phyloP scores from a whole-genome alignment of 2,113 vertebrate genomes.

The Tychaedon coryphoeus region DNA sequence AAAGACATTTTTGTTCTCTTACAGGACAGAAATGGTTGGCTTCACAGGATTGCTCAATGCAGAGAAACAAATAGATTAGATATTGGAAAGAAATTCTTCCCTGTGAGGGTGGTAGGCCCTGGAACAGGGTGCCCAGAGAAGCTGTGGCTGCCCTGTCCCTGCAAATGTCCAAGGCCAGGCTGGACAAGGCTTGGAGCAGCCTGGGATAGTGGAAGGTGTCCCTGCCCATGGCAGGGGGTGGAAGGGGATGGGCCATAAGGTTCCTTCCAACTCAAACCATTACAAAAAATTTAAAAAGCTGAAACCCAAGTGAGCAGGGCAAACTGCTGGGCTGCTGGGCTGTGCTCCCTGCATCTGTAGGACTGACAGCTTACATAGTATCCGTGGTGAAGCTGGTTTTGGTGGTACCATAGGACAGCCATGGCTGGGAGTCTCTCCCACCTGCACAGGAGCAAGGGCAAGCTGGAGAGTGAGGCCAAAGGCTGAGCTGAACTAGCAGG shows the following conservation, averaged over 20 bases:
- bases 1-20: background rate
- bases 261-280: background rate
- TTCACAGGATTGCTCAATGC: background rate
- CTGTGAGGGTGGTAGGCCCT: background rate
- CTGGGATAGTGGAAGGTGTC: background rate
- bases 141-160: background rate
- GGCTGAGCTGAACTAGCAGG: background rate
- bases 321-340: background rate
- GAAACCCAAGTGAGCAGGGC: background rate
- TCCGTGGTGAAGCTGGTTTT: background rate
- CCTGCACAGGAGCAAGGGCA: background rate
- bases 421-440: background rate
- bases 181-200: accelerated
- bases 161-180: background rate
- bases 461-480: background rate
- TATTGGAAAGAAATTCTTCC: background rate
- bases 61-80: background rate
- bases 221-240: background rate
- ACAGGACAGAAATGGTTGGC: background rate
- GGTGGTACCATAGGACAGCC: background rate
- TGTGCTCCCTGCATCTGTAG: background rate
- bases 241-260: background rate
- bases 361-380: accelerated
- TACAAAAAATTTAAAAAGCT: background rate
- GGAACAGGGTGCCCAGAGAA: background rate